A percentile compares a stretch with the other conserved stretches of the same genome.
Evolutionary conservation across 2,113 vertebrate genomes (phyloP).

Genomic region (Ceratotherium simum): DNA sequence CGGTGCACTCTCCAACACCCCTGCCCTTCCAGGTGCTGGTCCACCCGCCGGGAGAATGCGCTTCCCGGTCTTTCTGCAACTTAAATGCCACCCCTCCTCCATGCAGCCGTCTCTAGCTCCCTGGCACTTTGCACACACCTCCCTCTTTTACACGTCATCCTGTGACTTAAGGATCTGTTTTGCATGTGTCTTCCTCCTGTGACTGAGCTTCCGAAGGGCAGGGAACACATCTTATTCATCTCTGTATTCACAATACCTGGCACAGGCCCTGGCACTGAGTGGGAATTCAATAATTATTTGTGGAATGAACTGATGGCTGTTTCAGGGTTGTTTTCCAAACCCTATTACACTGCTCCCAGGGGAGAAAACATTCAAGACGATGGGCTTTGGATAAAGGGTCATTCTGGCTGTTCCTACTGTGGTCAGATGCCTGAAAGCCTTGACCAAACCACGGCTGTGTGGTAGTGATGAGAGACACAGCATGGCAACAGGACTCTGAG

Average conservation of each 20-base stretch:
- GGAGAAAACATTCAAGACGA: background rate
- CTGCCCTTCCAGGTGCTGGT: background rate
- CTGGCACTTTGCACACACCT: background rate
- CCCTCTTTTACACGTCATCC: background rate
- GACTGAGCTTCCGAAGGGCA: slow-evolving; percentile 2
- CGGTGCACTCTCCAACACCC: accelerated
- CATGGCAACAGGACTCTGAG: background rate
- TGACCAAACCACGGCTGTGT: background rate
- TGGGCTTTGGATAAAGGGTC: background rate
- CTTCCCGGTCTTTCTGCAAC: background rate
- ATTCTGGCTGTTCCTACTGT: background rate
- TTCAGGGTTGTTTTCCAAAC: background rate
- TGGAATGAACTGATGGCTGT: background rate
- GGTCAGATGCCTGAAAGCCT: background rate
- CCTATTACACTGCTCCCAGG: background rate
- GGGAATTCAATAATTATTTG: background rate
- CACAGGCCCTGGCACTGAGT: background rate
- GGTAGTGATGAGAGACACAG: background rate
- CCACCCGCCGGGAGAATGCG: background rate
- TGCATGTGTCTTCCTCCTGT: background rate
- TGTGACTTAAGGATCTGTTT: background rate
- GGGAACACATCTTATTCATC: background rate
- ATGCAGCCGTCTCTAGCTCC: accelerated
- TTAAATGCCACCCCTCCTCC: background rate
- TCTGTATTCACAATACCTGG: background rate